Evolutionary conservation across 2,113 vertebrate species (phyloP).

Genomic region (Formicarius rufipectus): DNA sequence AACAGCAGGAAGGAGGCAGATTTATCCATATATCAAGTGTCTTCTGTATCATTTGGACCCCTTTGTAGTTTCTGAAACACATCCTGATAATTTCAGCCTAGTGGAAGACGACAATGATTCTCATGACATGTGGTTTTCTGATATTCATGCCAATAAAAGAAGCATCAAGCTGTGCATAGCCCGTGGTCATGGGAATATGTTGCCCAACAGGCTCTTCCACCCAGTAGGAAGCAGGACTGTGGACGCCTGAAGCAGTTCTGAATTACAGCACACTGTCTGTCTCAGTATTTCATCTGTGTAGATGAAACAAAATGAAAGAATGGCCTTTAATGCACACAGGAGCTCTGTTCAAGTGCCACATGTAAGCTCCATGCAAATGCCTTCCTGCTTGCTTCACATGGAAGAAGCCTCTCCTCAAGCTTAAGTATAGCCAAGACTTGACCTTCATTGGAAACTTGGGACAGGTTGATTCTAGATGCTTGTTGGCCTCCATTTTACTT

Average conservation of each 20-base stretch:
- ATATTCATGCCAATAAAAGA: neutral
- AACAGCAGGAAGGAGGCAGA: neutral
- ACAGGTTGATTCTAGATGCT: neutral
- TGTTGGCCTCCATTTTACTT: neutral
- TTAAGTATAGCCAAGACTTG: neutral
- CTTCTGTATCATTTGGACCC: neutral
- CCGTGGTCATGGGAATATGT: neutral
- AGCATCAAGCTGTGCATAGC: neutral
- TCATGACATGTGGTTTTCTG: neutral
- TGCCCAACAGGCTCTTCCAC: neutral
- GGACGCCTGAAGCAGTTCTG: neutral
- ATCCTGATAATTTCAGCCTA: neutral
- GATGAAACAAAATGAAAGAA: slow-evolving; percentile 2
- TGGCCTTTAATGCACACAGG: neutral
- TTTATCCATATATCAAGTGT: neutral
- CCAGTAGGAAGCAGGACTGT: neutral
- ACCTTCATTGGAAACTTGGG: neutral
- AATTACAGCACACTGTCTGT: neutral
- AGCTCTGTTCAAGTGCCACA: neutral
- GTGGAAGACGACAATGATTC: neutral
- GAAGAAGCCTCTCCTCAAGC: neutral
- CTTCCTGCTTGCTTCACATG: neutral
- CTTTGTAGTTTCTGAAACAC: neutral
- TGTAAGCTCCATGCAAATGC: neutral
- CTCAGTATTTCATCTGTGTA: neutral